Evolutionary conservation across 2,797 vertebrate genomes (phyloP), one percentile per base, ranked within the genome.

Genomic region (Melopsittacus undulatus): DNA sequence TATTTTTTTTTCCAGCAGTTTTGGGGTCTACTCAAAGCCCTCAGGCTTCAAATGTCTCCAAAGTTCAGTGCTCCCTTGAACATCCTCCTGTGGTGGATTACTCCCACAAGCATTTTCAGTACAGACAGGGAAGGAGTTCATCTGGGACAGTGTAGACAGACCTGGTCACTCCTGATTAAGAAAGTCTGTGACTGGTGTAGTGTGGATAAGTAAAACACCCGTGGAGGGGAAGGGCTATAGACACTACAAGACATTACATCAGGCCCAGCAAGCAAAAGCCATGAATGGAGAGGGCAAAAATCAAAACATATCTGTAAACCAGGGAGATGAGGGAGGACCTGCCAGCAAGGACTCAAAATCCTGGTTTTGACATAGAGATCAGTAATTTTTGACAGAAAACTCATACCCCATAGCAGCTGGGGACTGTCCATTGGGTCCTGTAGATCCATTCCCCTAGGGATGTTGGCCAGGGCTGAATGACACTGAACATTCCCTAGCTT

Each of bases 381-480:
- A 20, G 29, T 8, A 15, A 26, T 15, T 63, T 1, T 1, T 29
- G 14, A 20, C 8, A 13, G 5, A 16, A 82, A 29, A 56, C 40
- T 5, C 15, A 4, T 11, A 36, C 8, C 30, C 40, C 13, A 9
- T 5, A 83, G 7, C 15, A 36, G 5, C 11, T 43, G 17, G 43
- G 38, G 18, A 42, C 46, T 12, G 14, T 36, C 32, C 38, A 8
- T 2, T 1, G 40, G 24, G 26, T 69, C 42, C 70, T 7, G 26
- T n/a, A 56, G 3, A 13, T 52, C 32, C 30, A 20, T 54, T 30
- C 9, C 4, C 16, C 34, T 17, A 3, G 36, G 38, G 56, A n/a
- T 52, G 62, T 23, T 70, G 68, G 45, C 16, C 17, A 2, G 1
- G 17, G 36, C 19, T 1, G 0, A 63, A 24, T 0, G 3, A 5